These are phyloP conservation scores for Molossus alvarezi DNA, from an alignment of 2,797 vertebrate species.

Conservation along the genomic window DNA sequence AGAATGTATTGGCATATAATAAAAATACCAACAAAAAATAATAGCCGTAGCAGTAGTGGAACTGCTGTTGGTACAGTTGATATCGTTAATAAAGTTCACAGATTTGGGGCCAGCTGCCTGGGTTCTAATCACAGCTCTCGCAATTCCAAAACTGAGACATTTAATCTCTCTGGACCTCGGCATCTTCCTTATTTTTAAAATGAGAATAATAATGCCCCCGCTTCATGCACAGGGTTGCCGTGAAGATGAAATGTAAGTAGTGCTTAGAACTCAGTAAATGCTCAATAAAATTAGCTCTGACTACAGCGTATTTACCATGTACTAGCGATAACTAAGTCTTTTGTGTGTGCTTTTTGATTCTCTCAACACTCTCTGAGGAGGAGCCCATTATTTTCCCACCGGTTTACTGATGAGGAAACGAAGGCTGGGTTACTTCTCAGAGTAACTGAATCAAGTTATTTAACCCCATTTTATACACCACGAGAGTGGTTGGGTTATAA, in stretches of 20 bases:
- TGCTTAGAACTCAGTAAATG: not conserved
- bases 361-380: not conserved
- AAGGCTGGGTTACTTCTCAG: not conserved
- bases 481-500: not conserved
- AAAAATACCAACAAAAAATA: not conserved
- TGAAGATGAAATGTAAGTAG: not conserved
- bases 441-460: not conserved
- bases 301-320: not conserved
- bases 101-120: not conserved
- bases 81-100: not conserved
- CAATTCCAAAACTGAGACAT: not conserved
- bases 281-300: not conserved
- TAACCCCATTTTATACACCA: not conserved
- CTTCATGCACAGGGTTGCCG: not conserved
- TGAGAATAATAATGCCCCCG: not conserved
- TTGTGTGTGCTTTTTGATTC: not conserved
- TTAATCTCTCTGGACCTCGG: not conserved
- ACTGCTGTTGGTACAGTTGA: not conserved
- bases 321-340: not conserved
- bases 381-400: not conserved
- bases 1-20: not conserved
- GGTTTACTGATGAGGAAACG: conserved; percentile 7
- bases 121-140: not conserved
- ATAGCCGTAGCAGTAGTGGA: not conserved
- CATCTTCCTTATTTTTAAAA: not conserved